phyloP scores from a whole-genome alignment of 2,888 invertebrate species.

The Limnephilus rhombicus region DNA sequence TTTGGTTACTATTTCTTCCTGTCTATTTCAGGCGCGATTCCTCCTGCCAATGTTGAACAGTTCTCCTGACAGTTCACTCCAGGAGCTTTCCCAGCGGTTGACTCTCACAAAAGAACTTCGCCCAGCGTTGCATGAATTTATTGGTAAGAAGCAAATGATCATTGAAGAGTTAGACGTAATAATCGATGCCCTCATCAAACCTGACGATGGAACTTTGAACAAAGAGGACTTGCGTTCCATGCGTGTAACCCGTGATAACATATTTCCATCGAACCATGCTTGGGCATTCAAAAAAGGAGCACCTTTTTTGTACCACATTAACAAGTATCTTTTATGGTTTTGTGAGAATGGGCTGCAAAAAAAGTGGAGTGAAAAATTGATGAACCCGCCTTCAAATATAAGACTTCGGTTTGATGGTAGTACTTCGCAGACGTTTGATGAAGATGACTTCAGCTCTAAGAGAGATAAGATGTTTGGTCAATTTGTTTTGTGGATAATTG shows the following conservation, averaged over 20 bases:
- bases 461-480: not conserved
- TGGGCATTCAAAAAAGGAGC: conserved; percentile 24
- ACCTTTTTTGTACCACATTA: not conserved
- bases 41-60: not conserved
- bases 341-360: conserved; percentile 9
- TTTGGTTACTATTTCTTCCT: not conserved
- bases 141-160: conserved; percentile 25
- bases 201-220: not conserved
- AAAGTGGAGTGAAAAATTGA: conserved; percentile 13
- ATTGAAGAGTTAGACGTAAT: not conserved
- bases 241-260: not conserved
- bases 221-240: not conserved
- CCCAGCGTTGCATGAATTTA: not conserved
- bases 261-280: conserved; percentile 7
- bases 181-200: not conserved
- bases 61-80: not conserved
- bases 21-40: conserved; percentile 8
- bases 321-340: not conserved
- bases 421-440: not conserved
- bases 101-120: not conserved
- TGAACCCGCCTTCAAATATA: not conserved
- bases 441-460: not conserved
- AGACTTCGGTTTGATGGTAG: not conserved
- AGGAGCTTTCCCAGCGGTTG: not conserved
- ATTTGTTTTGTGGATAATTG: conserved; percentile 33